These are phyloP conservation scores for Helicolenus hilgendorfi DNA, from an alignment of 2,797 vertebrate genomes.

Conservation along the genomic window DNA sequence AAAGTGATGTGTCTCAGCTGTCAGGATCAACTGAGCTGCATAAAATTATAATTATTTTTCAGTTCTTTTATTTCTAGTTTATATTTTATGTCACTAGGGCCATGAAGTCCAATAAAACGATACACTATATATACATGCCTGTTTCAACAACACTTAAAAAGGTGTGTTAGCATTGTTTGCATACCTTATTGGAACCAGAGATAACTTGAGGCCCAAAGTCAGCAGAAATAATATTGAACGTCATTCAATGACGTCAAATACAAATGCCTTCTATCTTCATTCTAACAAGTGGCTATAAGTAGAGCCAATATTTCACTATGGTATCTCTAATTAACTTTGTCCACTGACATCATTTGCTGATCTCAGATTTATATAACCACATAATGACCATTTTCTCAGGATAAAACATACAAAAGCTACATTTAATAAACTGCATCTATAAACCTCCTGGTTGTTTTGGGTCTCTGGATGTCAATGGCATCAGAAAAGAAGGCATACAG, in stretches of 20 bases:
- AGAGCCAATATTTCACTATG: background rate
- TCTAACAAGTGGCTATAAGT: background rate
- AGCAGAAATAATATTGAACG: background rate
- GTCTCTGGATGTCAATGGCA: background rate
- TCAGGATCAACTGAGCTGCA: background rate
- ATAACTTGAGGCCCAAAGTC: background rate
- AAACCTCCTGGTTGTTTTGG: constrained; percentile 58
- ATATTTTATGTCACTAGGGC: background rate
- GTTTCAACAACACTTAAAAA: background rate
- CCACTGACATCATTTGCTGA: background rate
- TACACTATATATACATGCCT: no score
- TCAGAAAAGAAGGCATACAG: constrained; percentile 12
- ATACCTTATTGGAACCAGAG: constrained; percentile 2
- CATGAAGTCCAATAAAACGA: background rate
- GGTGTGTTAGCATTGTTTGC: background rate
- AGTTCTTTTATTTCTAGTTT: background rate
- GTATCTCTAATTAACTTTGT: background rate
- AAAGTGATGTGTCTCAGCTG: background rate
- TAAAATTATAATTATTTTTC: background rate
- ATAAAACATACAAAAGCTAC: background rate
- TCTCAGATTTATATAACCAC: background rate
- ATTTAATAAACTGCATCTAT: background rate
- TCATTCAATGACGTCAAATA: background rate
- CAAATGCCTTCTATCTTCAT: background rate
- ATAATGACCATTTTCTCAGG: background rate